Percentiles rank a stretch among this genome's conserved stretches.
Evolutionary conservation across 2,797 vertebrate genomes (phyloP).

Genomic region (Danio jaintianensis): DNA sequence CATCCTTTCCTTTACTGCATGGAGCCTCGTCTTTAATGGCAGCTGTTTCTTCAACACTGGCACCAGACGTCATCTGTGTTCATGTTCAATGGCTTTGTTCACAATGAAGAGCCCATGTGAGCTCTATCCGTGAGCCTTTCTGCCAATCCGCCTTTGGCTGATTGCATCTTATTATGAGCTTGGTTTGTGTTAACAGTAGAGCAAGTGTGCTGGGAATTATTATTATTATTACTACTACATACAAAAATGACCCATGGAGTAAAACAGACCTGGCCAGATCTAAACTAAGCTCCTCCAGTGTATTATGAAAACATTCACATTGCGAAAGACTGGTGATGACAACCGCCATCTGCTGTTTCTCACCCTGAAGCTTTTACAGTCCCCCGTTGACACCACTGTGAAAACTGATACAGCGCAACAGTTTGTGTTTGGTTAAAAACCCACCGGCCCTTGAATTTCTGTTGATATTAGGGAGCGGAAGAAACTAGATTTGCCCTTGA

Average conservation of each 20-base stretch:
- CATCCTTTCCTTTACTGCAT: slow-evolving; percentile 50
- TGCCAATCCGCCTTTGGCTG: slow-evolving; percentile 33
- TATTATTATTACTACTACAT: slow-evolving; percentile 48
- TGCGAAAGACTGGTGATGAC: slow-evolving; percentile 46
- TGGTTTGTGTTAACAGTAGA: slow-evolving; percentile 22
- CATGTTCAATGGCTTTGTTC: slow-evolving; percentile 53
- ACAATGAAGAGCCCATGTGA: slow-evolving; percentile 38
- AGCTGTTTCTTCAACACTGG: slow-evolving; percentile 55
- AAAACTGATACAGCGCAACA: slow-evolving; percentile 14
- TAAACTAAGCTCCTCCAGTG: slow-evolving; percentile 61
- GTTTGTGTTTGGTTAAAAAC: slow-evolving; percentile 4
- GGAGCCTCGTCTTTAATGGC: slow-evolving; percentile 48
- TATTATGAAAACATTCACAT: slow-evolving; percentile 64
- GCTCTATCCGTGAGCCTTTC: background rate
- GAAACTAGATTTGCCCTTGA: slow-evolving; percentile 45
- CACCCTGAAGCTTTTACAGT: background rate
- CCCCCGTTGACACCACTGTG: slow-evolving; percentile 9
- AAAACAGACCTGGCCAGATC: slow-evolving; percentile 19
- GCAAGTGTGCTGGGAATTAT: slow-evolving; percentile 32
- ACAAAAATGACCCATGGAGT: slow-evolving; percentile 16
- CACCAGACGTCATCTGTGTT: slow-evolving; percentile 55
- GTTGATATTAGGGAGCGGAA: slow-evolving; percentile 38
- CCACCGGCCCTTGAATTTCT: background rate
- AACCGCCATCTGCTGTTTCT: slow-evolving; percentile 17
- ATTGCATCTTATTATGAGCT: slow-evolving; percentile 29